These are phyloP conservation scores for Scaptomyza caliginosa DNA, from an alignment of 2,888 invertebrate species.

Conservation along the genomic window DNA sequence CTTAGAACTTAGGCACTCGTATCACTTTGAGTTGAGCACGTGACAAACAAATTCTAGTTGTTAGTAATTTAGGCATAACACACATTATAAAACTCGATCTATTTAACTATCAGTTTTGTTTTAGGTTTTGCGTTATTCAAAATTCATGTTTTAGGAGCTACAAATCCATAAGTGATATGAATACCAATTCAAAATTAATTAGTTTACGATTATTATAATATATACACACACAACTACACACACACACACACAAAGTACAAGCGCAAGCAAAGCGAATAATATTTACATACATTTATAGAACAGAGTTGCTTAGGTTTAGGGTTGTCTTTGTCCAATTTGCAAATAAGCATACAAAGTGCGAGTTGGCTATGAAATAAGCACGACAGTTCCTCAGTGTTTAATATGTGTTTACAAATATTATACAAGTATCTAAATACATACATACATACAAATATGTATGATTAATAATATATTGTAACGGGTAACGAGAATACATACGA, in stretches of 20 bases:
- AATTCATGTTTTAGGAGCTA: conserved; percentile 75
- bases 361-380: conserved; percentile 72
- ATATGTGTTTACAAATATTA: conserved; percentile 57
- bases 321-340: conserved; percentile 59
- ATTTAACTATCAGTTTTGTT: conserved; percentile 42
- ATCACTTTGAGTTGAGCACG: conserved; percentile 68
- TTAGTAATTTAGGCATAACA: conserved; percentile 64
- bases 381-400: conserved; percentile 81
- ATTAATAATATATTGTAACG: conserved; percentile 36
- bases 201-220: conserved; percentile 30
- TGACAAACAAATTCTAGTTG: conserved; percentile 72
- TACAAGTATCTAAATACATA: conserved; percentile 9
- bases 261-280: conserved; percentile 52
- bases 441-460: background rate
- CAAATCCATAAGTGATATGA: conserved; percentile 75
- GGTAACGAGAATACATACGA: conserved; percentile 22
- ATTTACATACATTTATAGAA: background rate
- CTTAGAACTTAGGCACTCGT: conserved; percentile 75
- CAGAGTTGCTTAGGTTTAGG: conserved; percentile 57
- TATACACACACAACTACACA: conserved; percentile 23
- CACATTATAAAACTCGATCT: conserved; percentile 16
- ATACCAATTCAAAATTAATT: conserved; percentile 77
- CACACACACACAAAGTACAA: conserved; percentile 65
- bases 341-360: conserved; percentile 45
- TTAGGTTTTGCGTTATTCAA: conserved; percentile 81